Conservation (phyloP, 1,140 invertebrate genomes). For the Caenorhabditis latens region DNA sequence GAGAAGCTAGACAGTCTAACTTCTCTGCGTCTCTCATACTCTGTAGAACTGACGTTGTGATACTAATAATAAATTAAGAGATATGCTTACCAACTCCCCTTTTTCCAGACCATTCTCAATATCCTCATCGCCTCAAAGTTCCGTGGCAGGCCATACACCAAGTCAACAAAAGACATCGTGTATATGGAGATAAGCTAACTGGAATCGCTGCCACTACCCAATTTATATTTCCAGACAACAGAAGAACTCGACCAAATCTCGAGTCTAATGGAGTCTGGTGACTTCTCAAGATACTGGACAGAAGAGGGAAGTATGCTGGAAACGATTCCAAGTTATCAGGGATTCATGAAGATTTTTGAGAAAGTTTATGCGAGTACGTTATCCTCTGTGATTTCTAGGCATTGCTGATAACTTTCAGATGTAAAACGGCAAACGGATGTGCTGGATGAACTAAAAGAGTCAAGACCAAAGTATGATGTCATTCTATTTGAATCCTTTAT, state of each 20-base stretch:
- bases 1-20: neutral
- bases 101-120: conserved; percentile 5
- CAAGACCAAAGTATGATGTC: conserved; percentile 3
- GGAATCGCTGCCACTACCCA: neutral
- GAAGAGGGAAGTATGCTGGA: conserved; percentile 34
- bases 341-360: neutral
- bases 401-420: neutral
- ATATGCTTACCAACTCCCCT: no score
- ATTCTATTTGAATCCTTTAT: conserved; percentile 21
- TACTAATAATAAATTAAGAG: no score
- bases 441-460: neutral
- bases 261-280: neutral
- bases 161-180: conserved; percentile 12
- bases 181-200: neutral
- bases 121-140: conserved; percentile 1
- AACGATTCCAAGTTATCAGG: conserved; percentile 24
- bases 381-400: neutral
- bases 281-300: conserved; percentile 10
- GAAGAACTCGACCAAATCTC: neutral
- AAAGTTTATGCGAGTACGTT: neutral
- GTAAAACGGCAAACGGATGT: neutral
- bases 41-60: no score
- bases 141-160: neutral
- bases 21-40: neutral
- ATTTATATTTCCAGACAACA: conserved; percentile 22